Evolutionary conservation across 2,888 invertebrate genomes (phyloP), one percentile per base, ranked within the genome.

Genomic region (Drosophila mimetica): DNA sequence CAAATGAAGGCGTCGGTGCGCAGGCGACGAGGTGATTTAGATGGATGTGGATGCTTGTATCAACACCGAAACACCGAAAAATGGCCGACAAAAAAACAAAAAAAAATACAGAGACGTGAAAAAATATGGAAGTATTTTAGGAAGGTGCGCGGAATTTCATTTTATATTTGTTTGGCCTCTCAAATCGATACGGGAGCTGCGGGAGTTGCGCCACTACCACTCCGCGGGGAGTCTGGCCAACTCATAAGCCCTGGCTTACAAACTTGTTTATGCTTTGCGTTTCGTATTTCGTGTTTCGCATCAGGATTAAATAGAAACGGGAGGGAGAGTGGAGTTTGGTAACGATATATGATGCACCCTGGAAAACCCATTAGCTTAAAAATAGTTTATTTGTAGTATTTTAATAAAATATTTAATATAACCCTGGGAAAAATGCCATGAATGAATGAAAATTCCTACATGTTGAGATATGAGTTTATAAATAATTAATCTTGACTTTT

Each of bases 241-340:
- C 50, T 42, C 42, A 52, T 70, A 72, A 72, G 72, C 74, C 52
- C n/a, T 25, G 77, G 59, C 69, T 76, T 79, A 71, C 46, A 75
- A 75, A 67, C 71, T 85, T 81, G 60, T 85, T 82, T 81, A 79
- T 71, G 79, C 65, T 58, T 73, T 11, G 30, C 34, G 25, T 28
- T 36, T 47, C n/a, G 41, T 30, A 16, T 46, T 46, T 46, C 28
- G 41, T 25, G 46, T 46, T 46, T 46, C 46, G 16, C 30, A 16
- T 14, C 11, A 7, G 3, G 46, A 30, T 30, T 14, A 42, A 30
- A 25, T 11, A 30, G 9, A 42, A 25, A 63, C 41, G 36, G 34
- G 36, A 22, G 37, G 28, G 13, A 22, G 25, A 18, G 9, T 13
- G 14, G 4, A 13, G 7, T 11, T n/a, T 5, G 7, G 2, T 2